Conservation (phyloP, 2,113 vertebrate genomes). For the Callithrix jacchus region DNA sequence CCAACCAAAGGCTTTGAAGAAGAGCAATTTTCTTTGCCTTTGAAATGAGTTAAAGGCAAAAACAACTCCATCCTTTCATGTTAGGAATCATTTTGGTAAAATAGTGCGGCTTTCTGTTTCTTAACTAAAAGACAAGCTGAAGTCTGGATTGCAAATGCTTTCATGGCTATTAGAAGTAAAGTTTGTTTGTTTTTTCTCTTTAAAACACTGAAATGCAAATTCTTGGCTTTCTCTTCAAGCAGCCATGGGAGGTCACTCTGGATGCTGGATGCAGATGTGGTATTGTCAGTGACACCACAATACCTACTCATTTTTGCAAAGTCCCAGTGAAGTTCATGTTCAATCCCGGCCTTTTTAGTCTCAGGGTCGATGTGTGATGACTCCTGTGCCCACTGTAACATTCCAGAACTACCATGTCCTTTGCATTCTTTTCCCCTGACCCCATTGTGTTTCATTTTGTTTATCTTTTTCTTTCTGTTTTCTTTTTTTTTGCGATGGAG, state of each 20-base stretch:
- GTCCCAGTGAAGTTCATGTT: not conserved
- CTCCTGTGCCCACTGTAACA: no score
- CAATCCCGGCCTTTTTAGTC: not conserved
- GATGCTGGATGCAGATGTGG: not conserved
- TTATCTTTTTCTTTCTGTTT: no score
- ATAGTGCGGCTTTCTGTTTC: not conserved
- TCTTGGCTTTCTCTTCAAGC: not conserved
- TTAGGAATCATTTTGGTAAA: not conserved
- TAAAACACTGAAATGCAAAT: not conserved
- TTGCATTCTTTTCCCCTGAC: not conserved
- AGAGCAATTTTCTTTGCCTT: conserved; percentile 44
- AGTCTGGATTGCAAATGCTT: not conserved
- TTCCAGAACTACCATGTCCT: not conserved
- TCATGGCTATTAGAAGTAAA: not conserved
- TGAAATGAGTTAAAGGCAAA: conserved; percentile 33
- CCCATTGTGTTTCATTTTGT: not conserved
- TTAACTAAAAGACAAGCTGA: not conserved
- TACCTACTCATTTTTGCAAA: not conserved
- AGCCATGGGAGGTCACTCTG: not conserved
- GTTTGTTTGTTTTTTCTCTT: not conserved
- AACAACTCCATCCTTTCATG: not conserved
- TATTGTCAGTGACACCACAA: not conserved
- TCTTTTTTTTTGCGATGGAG: no score
- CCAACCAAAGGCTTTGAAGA: not conserved
- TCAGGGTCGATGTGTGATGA: not conserved